These are phyloP conservation scores for Junonia oenone DNA, from an alignment of 2,888 invertebrate species.

Conservation along the genomic window DNA sequence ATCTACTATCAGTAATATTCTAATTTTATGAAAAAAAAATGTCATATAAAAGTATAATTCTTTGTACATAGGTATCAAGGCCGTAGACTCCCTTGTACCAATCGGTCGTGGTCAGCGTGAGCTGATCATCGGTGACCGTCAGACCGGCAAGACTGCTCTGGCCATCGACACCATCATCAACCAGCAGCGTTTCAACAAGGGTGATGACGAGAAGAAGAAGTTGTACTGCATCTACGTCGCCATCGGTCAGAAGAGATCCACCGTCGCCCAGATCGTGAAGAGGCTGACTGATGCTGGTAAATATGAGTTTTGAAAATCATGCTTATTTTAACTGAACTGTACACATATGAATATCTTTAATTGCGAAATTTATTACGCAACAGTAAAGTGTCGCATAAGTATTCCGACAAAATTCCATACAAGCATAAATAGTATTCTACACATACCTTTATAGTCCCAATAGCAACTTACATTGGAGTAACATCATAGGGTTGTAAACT, in stretches of 20 bases:
- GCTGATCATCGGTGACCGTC: slow-evolving; percentile 99
- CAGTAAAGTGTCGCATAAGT: no score
- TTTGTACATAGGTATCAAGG: slow-evolving; percentile 88
- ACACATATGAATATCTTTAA: no score
- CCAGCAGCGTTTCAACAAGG: slow-evolving; percentile 99
- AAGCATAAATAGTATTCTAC: no score
- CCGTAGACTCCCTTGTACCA: slow-evolving; percentile 98
- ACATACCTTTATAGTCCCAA: no score
- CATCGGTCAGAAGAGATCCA: slow-evolving; percentile 99
- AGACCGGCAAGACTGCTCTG: slow-evolving; percentile 99
- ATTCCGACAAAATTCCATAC: no score
- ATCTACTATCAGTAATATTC: no score
- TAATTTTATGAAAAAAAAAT: no score
- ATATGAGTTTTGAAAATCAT: not conserved
- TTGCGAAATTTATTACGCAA: no score
- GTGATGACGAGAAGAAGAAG: slow-evolving; percentile 97
- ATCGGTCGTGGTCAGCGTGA: slow-evolving; percentile 99
- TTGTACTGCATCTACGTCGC: slow-evolving; percentile 99
- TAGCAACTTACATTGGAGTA: no score
- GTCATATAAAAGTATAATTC: no score
- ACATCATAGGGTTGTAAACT: no score
- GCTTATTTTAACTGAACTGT: no score
- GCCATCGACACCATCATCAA: slow-evolving; percentile 99
- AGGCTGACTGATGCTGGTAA: slow-evolving; percentile 87
- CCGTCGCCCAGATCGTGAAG: slow-evolving; percentile 99